A percentile compares a stretch with the other conserved stretches of the same genome.
These are phyloP conservation scores for Rhizomys pruinosus DNA, from an alignment of 2,113 vertebrate species.

Conservation along the genomic window DNA sequence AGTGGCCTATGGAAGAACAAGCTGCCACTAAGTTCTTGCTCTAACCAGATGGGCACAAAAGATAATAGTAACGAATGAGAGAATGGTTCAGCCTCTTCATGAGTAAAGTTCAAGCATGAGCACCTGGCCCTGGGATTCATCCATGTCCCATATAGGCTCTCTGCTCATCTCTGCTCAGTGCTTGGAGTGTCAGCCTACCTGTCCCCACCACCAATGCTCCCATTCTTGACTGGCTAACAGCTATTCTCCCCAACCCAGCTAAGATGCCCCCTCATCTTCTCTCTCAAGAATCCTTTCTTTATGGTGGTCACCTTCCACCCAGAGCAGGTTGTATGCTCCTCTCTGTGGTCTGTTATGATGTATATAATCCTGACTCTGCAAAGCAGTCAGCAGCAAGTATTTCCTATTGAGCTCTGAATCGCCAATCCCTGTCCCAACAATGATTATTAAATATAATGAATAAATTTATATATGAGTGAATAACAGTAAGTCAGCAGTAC, in stretches of 20 bases:
- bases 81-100: not conserved
- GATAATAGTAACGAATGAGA: constrained; percentile 9
- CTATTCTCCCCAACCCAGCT: not conserved
- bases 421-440: not conserved
- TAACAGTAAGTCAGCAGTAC: not conserved
- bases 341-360: not conserved
- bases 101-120: not conserved
- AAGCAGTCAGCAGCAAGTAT: not conserved
- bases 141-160: not conserved
- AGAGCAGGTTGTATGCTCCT: not conserved
- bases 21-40: constrained; percentile 5
- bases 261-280: not conserved
- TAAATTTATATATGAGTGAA: not conserved
- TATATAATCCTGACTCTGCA: not conserved
- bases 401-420: constrained; percentile 22
- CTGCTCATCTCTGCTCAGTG: not conserved
- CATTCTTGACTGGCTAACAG: not conserved
- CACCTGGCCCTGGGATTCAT: not conserved
- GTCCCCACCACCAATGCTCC: not conserved
- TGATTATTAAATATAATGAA: constrained; percentile 5
- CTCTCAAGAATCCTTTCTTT: constrained; percentile 36
- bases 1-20: not conserved
- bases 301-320: not conserved
- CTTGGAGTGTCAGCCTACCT: not conserved
- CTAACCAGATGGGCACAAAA: constrained; percentile 23